phyloP scores from a whole-genome alignment of 64 coral and sea anemone species.

The Montipora foliosa region DNA sequence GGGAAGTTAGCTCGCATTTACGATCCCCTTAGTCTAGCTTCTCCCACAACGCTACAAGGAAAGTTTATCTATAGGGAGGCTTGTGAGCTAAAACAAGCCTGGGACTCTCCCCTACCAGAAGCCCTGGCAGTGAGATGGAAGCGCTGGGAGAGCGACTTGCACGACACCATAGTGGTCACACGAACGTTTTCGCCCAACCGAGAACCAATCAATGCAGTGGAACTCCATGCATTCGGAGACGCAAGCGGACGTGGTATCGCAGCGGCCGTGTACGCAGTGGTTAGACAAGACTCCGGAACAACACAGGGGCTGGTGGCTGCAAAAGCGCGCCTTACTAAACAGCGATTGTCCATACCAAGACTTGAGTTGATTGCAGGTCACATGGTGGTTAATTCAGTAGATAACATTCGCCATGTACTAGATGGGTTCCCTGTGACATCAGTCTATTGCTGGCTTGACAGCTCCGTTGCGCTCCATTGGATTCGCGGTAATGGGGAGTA shows the following conservation, averaged over 20 bases:
- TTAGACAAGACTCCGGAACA: too few species aligned
- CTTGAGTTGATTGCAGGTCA: slow-evolving; percentile 49
- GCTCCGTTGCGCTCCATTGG: slow-evolving; percentile 58
- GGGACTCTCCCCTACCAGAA: slow-evolving; percentile 3
- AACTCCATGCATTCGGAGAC: slow-evolving; percentile 27
- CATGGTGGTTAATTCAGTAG: slow-evolving; percentile 24
- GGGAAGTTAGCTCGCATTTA: too few species aligned
- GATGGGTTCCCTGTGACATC: slow-evolving; percentile 24
- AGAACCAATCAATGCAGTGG: slow-evolving; percentile 9
- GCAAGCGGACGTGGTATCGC: neutral
- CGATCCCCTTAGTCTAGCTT: too few species aligned
- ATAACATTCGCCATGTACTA: slow-evolving; percentile 17
- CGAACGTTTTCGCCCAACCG: neutral
- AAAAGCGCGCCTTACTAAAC: slow-evolving; percentile 20
- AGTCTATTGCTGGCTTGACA: slow-evolving; percentile 52
- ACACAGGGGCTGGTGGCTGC: too few species aligned
- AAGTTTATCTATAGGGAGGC: neutral
- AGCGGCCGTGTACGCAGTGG: slow-evolving; percentile 3
- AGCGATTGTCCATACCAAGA: slow-evolving; percentile 50
- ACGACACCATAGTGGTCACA: neutral
- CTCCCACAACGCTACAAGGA: neutral
- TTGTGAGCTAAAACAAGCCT: slow-evolving; percentile 22
- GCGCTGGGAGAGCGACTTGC: slow-evolving; percentile 13
- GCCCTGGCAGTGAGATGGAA: neutral
- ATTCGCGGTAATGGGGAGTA: slow-evolving; percentile 47